phyloP scores from a whole-genome alignment of 2,113 vertebrate genomes.

The Zosterops japonicus region DNA sequence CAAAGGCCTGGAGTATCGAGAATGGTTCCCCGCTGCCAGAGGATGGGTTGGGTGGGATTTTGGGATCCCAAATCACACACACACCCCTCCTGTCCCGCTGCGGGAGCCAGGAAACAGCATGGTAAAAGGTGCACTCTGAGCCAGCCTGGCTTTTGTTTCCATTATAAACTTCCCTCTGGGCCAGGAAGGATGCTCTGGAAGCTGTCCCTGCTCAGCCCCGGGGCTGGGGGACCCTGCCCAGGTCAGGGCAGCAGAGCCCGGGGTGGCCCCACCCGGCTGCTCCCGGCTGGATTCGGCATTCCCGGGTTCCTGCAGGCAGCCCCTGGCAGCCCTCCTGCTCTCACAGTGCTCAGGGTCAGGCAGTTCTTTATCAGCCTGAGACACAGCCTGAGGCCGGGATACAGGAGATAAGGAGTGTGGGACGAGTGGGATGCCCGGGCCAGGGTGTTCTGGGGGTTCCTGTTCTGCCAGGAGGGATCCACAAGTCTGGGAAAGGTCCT shows the following conservation, averaged over 20 bases:
- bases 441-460: fast-evolving
- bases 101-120: background rate
- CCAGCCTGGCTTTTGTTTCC: background rate
- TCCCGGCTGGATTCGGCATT: background rate
- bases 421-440: background rate
- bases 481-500: no score
- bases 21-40: fast-evolving
- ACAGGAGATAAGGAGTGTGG: fast-evolving
- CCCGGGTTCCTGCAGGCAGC: background rate
- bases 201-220: background rate
- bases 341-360: background rate
- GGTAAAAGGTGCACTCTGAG: background rate
- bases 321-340: background rate
- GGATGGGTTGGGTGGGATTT: fast-evolving
- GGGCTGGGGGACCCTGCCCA: fast-evolving
- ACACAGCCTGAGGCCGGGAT: fast-evolving
- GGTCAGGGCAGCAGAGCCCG: background rate
- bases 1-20: fast-evolving
- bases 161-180: background rate
- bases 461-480: background rate
- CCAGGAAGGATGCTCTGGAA: background rate
- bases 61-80: background rate
- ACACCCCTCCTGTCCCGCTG: fast-evolving
- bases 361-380: background rate
- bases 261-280: background rate